phyloP scores from a whole-genome alignment of 1,140 invertebrate genomes.

The Dinothrombium tinctorium region DNA sequence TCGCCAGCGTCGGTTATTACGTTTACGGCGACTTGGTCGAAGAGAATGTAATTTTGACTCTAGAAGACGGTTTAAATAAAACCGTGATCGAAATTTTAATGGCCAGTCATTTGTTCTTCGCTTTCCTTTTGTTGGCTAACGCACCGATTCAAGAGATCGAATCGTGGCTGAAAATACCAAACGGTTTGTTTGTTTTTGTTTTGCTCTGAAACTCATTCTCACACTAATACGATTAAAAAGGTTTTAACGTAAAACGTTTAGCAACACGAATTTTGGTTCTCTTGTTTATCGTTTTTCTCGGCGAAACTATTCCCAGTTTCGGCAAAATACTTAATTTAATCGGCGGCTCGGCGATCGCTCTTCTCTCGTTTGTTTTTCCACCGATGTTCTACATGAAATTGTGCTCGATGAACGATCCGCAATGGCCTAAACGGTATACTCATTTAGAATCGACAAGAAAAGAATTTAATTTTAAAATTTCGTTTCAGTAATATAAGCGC shows the following conservation, averaged over 20 bases:
- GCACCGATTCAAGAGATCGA: constrained; percentile 40
- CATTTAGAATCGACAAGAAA: neutral
- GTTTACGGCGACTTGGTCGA: constrained; percentile 30
- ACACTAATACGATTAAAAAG: too few relatives aligned
- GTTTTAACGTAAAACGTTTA: constrained; percentile 48
- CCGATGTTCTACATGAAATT: constrained; percentile 51
- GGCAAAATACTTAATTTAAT: constrained; percentile 69
- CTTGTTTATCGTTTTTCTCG: constrained; percentile 43
- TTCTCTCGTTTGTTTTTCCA: constrained; percentile 63
- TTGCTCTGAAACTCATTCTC: too few relatives aligned
- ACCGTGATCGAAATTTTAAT: constrained; percentile 32
- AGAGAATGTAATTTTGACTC: constrained; percentile 27
- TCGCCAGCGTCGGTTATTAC: constrained; percentile 29
- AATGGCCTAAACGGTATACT: constrained; percentile 16
- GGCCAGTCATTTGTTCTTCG: constrained; percentile 28
- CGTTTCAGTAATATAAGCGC: too few relatives aligned
- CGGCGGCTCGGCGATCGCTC: constrained; percentile 56
- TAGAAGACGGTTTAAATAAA: constrained; percentile 24
- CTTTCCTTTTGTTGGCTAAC: constrained; percentile 37
- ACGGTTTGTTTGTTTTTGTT: constrained; percentile 32
- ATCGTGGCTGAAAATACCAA: constrained; percentile 33
- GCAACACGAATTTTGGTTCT: constrained; percentile 42
- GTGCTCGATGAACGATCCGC: constrained; percentile 10
- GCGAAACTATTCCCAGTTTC: constrained; percentile 56
- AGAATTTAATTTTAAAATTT: too few relatives aligned